Conservation (phyloP, 2,113 vertebrate genomes). For the Ailuropoda melanoleuca region DNA sequence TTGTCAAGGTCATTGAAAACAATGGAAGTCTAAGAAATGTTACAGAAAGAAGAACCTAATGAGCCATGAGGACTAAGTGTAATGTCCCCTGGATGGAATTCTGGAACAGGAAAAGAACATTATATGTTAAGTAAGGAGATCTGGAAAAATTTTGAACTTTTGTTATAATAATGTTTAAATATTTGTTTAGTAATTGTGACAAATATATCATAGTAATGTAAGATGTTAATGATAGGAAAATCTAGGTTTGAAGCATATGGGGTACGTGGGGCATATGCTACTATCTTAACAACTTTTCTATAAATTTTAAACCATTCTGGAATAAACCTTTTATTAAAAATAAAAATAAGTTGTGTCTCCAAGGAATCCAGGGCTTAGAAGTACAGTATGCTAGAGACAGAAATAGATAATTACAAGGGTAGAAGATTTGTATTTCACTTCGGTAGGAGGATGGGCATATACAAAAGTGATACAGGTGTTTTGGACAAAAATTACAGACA, state of each 20-base stretch:
- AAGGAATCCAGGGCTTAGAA: neutral
- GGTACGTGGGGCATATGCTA: no score
- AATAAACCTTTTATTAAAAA: neutral
- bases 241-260: neutral
- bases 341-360: neutral
- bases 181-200: neutral
- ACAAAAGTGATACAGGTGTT: neutral
- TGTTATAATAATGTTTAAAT: neutral
- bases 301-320: neutral
- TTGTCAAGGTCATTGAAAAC: neutral
- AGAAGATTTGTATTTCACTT: neutral
- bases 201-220: neutral
- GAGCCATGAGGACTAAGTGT: neutral
- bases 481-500: neutral
- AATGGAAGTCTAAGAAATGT: neutral
- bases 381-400: neutral
- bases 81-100: neutral
- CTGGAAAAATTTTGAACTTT: neutral
- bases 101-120: neutral
- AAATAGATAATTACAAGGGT: neutral
- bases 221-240: neutral
- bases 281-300: neutral
- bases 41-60: neutral
- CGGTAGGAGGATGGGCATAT: neutral
- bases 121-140: neutral